These are phyloP conservation scores for Leucania comma DNA, from an alignment of 2,888 invertebrate species.

Conservation along the genomic window DNA sequence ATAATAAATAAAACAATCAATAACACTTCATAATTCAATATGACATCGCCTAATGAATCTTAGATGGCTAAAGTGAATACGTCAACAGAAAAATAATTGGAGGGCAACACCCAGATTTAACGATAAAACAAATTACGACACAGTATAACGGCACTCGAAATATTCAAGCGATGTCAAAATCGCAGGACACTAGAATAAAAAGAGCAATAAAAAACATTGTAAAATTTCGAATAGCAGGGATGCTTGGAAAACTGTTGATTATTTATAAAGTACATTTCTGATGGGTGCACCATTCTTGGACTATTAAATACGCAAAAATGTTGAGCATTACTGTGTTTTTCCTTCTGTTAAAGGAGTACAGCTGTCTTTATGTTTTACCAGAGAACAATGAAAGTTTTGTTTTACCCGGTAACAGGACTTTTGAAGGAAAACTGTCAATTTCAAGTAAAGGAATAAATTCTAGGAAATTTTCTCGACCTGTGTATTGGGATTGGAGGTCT, in stretches of 20 bases:
- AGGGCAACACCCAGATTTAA: constrained; percentile 12
- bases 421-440: neutral
- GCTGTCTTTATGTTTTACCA: constrained; percentile 18
- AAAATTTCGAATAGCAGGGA: constrained; percentile 47
- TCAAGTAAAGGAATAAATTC: constrained; percentile 25
- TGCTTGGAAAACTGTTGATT: constrained; percentile 38
- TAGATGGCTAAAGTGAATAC: constrained; percentile 23
- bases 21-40: constrained; percentile 24
- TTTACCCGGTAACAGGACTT: neutral
- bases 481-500: constrained; percentile 73
- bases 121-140: constrained; percentile 37
- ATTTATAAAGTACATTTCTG: constrained; percentile 43
- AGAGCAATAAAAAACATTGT: constrained; percentile 51
- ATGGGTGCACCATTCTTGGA: constrained; percentile 23
- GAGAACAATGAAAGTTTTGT: neutral
- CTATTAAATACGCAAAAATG: constrained; percentile 44
- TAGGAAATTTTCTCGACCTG: constrained; percentile 33
- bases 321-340: constrained; percentile 37
- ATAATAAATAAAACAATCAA: neutral
- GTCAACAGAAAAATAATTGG: constrained; percentile 44
- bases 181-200: constrained; percentile 43
- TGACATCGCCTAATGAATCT: constrained; percentile 39
- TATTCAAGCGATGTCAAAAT: constrained; percentile 51
- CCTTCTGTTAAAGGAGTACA: constrained; percentile 23
- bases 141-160: constrained; percentile 26